Evolutionary conservation across 2,113 vertebrate species (phyloP).

Genomic region (Irena cyanogastra): DNA sequence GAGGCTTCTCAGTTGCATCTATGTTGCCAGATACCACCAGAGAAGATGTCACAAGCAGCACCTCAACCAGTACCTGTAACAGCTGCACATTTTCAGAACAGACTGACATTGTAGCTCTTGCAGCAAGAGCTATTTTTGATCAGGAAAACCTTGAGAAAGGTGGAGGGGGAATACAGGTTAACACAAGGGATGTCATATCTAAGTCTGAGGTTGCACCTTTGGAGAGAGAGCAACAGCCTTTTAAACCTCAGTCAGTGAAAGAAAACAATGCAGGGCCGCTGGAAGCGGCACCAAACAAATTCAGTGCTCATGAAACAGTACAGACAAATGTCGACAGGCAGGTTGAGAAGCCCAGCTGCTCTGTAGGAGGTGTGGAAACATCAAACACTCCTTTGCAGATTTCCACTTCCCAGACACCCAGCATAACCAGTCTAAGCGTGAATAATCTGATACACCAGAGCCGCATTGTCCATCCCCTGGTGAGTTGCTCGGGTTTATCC

Average conservation of each 20-base stretch:
- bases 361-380: constrained; percentile 64
- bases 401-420: constrained; percentile 76
- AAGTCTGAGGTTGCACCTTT: constrained; percentile 70
- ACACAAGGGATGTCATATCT: constrained; percentile 45
- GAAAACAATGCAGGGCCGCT: constrained; percentile 63
- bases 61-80: constrained; percentile 77
- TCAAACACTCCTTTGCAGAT: constrained; percentile 75
- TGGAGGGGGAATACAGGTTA: constrained; percentile 55
- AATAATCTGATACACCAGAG: constrained; percentile 89
- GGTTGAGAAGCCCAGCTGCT: constrained; percentile 76
- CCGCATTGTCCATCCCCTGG: constrained; percentile 79
- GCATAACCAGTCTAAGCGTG: constrained; percentile 86
- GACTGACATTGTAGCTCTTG: constrained; percentile 90
- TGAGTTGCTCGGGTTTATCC: constrained; percentile 78
- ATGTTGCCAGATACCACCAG: constrained; percentile 85
- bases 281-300: constrained; percentile 68
- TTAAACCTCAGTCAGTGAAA: constrained; percentile 67
- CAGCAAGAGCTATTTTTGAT: constrained; percentile 88
- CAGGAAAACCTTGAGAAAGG: constrained; percentile 85
- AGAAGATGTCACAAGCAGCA: constrained; percentile 70
- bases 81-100: constrained; percentile 89
- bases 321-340: constrained; percentile 65
- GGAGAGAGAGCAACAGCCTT: constrained; percentile 67
- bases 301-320: constrained; percentile 64
- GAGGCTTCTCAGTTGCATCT: constrained; percentile 93